Base-by-base conservation (phyloP, 2,888 invertebrate species). In the Brachycybe producta region DNA sequence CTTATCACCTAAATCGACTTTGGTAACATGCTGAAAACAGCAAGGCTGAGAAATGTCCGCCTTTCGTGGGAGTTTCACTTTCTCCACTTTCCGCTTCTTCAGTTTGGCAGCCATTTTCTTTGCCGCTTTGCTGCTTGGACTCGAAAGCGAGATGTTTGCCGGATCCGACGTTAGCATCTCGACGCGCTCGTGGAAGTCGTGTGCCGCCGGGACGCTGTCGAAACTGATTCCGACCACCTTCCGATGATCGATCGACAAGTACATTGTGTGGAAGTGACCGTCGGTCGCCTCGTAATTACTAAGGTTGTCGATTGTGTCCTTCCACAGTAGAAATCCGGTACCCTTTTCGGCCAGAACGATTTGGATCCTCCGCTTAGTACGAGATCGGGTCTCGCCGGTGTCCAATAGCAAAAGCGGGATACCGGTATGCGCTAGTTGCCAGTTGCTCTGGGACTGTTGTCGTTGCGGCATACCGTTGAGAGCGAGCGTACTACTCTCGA, bases 41-140 rank as follows among this genome's bases (percentile, higher is more conserved):
- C 84, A 85, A 1, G 86, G 86, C 64, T 80, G 78, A 41, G 84
- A 84, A 58, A 86, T 86, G 66, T 84, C 82, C 52, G 77, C 77
- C 65, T 86, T 86, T 43, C 79, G 77, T 19, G 84, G 84, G 53
- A 80, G 67, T 38, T 65, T 66, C 52, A 62, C 61, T 57, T 67
- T 67, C 39, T 61, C 59, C 21, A 39, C 54, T 52, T 60, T 57
- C 55, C 60, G 62, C 49, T 57, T 53, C 36, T 57, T 53, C 36
- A 52, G 53, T 42, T 60, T 59, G 35, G 57, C 26, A 75, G 74
- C 28, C n/a, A 27, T 21, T 44, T 60, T 62, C 54, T 65, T 66
- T 64, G 54, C n/a, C 24, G 51, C 41, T 47, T 54, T 39, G 48
- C 39, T 34, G 44, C 60, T 62, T 17, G 83, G 78, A 27, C 76